Conservation (phyloP, 2,113 vertebrate species). For the Mola mola region DNA sequence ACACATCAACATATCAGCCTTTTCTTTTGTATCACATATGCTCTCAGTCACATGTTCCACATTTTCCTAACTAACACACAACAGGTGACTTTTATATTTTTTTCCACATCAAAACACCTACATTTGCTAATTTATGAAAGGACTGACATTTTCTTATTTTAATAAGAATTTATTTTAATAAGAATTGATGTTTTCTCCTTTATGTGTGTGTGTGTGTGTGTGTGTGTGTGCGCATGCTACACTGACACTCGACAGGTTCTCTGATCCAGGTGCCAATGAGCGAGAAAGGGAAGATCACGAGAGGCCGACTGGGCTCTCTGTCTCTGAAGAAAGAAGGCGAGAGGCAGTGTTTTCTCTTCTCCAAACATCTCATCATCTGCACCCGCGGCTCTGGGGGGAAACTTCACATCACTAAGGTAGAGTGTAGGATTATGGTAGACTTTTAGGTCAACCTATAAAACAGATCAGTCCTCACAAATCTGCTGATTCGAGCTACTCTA, state of each 20-base stretch:
- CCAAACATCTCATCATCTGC: conserved; percentile 97
- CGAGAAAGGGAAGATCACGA: conserved; percentile 93
- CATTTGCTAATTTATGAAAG: too few species aligned
- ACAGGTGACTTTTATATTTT: too few species aligned
- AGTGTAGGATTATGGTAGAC: not conserved
- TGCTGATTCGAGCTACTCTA: too few species aligned
- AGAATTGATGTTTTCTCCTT: not conserved
- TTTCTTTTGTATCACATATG: conserved; percentile 7
- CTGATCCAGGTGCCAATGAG: conserved; percentile 97
- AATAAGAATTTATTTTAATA: too few species aligned
- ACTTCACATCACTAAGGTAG: conserved; percentile 95
- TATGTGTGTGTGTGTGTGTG: conserved; percentile 1
- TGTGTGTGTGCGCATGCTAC: not conserved
- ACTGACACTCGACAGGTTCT: conserved; percentile 77
- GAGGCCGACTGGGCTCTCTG: conserved; percentile 93
- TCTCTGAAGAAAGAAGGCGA: conserved; percentile 96
- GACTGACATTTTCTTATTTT: too few species aligned
- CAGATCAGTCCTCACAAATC: too few species aligned
- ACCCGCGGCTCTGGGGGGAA: conserved; percentile 94
- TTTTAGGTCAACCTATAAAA: too few species aligned
- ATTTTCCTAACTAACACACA: too few species aligned
- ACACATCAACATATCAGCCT: not conserved
- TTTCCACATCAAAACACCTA: too few species aligned
- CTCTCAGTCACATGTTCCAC: conserved; percentile 12
- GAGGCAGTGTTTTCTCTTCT: conserved; percentile 97